phyloP scores from a whole-genome alignment of 2,888 invertebrate species.

The Nesidiocoris tenuis region DNA sequence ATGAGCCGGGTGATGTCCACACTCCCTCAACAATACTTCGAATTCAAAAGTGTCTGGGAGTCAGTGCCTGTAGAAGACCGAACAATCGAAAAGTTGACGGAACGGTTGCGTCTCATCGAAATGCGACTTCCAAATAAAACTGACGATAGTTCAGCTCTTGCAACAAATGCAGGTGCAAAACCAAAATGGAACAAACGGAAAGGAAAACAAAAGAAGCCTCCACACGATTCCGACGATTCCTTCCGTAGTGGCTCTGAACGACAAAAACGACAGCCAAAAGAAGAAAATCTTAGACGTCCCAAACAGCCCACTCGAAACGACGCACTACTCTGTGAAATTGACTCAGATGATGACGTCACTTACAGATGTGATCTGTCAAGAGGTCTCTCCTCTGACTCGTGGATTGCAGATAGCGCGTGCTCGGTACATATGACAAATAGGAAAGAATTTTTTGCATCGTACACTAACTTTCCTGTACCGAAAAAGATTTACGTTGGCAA shows the following conservation, averaged over 20 bases:
- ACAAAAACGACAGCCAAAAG: neutral
- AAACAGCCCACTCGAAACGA: neutral
- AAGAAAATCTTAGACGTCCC: neutral
- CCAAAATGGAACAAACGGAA: neutral
- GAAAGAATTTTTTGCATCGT: neutral
- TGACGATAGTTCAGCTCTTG: neutral
- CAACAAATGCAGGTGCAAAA: neutral
- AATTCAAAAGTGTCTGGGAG: neutral
- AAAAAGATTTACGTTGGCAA: neutral
- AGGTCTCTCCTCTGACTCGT: neutral
- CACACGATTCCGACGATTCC: neutral
- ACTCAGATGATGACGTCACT: neutral
- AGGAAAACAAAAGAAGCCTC: neutral
- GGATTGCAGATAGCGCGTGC: neutral
- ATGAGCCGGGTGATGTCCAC: neutral
- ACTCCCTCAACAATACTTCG: neutral
- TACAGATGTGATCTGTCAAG: neutral
- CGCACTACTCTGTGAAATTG: neutral
- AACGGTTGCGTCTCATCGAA: neutral
- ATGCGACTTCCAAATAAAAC: neutral
- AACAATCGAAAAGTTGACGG: neutral
- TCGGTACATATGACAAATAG: neutral
- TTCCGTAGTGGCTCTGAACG: neutral
- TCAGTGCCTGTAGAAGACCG: neutral
- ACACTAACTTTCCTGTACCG: neutral